Percentiles rank a stretch among this genome's conserved stretches.
These are phyloP conservation scores for Epinotia brunnichana DNA, from an alignment of 2,888 invertebrate species.

Conservation along the genomic window DNA sequence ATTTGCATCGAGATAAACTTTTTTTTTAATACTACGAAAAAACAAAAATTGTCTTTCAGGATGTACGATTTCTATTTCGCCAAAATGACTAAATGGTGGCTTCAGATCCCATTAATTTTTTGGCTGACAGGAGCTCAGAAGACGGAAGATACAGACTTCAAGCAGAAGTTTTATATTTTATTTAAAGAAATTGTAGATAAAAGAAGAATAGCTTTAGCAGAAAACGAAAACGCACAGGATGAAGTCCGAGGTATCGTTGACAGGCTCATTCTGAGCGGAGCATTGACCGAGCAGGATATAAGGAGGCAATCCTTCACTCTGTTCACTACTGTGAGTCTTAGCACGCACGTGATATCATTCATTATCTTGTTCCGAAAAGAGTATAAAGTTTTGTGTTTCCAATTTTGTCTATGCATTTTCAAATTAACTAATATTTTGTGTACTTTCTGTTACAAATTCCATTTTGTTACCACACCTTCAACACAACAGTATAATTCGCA, in stretches of 20 bases:
- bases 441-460: too few relatives aligned
- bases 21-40: background rate
- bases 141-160: slow-evolving; percentile 51
- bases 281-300: slow-evolving; percentile 61
- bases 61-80: slow-evolving; percentile 63
- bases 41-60: slow-evolving; percentile 48
- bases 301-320: slow-evolving; percentile 62
- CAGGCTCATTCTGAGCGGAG: slow-evolving; percentile 62
- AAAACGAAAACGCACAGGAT: slow-evolving; percentile 46
- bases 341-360: too few relatives aligned
- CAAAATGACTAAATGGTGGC: slow-evolving; percentile 72
- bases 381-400: too few relatives aligned
- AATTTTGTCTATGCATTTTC: too few relatives aligned
- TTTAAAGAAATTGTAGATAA: slow-evolving; percentile 59
- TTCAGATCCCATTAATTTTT: slow-evolving; percentile 65
- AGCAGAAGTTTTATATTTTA: slow-evolving; percentile 56
- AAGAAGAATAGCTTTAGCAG: slow-evolving; percentile 54
- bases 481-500: too few relatives aligned
- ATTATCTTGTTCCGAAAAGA: too few relatives aligned
- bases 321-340: slow-evolving; percentile 68
- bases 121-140: slow-evolving; percentile 59
- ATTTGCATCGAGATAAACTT: background rate
- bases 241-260: slow-evolving; percentile 65
- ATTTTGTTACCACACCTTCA: too few relatives aligned
- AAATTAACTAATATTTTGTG: too few relatives aligned